Evolutionary conservation across 2,888 invertebrate genomes (phyloP).

Genomic region (Melieria picta): DNA sequence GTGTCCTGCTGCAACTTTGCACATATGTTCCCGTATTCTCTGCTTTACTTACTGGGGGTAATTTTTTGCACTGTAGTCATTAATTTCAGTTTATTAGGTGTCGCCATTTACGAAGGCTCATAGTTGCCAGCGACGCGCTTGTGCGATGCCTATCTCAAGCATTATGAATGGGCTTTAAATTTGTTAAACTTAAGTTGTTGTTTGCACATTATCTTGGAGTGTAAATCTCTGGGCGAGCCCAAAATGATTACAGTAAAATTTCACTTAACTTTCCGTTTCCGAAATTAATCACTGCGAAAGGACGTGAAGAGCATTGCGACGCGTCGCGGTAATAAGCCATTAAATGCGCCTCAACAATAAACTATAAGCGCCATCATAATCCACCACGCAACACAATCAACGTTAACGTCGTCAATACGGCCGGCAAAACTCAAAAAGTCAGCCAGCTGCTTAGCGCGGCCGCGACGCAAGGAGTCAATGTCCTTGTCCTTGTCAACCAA

Average conservation of each 20-base stretch:
- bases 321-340: slow-evolving; percentile 25
- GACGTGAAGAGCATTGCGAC: slow-evolving; percentile 1
- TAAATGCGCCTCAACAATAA: slow-evolving; percentile 17
- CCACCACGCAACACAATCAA: not conserved
- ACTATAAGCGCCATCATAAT: not conserved
- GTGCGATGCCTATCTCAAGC: too few relatives aligned
- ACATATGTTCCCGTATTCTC: too few relatives aligned
- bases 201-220: not conserved
- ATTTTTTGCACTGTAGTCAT: too few relatives aligned
- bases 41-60: too few relatives aligned
- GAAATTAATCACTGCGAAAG: slow-evolving; percentile 4
- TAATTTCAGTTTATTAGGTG: too few relatives aligned
- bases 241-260: not conserved
- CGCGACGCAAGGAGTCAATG: too few relatives aligned
- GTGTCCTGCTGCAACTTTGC: too few relatives aligned
- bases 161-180: too few relatives aligned
- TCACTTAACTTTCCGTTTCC: not conserved
- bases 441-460: not conserved
- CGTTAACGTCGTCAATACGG: not conserved
- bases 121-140: too few relatives aligned
- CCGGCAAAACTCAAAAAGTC: not conserved
- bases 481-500: too few relatives aligned
- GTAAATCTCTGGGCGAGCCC: not conserved
- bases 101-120: too few relatives aligned
- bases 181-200: too few relatives aligned